Base-by-base conservation (phyloP, 2,113 vertebrate species). In the Silurus meridionalis region DNA sequence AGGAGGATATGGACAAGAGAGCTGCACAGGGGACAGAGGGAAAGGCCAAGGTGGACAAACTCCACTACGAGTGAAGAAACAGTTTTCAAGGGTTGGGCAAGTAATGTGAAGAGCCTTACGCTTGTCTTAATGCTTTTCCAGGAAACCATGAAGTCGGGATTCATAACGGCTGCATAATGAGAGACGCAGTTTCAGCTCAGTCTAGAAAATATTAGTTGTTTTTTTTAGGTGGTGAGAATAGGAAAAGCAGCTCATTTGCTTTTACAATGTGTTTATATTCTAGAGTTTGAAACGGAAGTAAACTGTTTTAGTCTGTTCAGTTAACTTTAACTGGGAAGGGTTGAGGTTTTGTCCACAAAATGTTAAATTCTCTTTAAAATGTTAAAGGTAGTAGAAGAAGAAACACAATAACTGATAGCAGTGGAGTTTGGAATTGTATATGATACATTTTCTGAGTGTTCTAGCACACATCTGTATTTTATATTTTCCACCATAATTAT, bases 71-170 rank as follows among this genome's bases (percentile, higher is more conserved):
- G 21, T 84, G 82, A 86, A 19, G 82, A 77, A 89, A 28, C 69
- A 21, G 80, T 60, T 15, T 50, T 50, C 63, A 80, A 66, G 86
- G 74, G 80, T 87, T 71, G 64, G 86, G 88, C 85, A 87, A 85
- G 88, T 89, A 85, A 85, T 63, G 25, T 72, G 78, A 53, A 66
- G 25, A 71, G 53, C 63, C 63, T 50, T 81, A 28, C 55, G 52
- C 19, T 71, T 60, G 37, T 71, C 61, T 60, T 67, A 83, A 79
- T 17, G 23, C 4, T 28, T 23, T 55, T 78, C 74, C 82, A 80
- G 75, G 55, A 50, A 79, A 74, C 52, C 14, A 50, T 19, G 63
- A 74, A 74, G 69, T 66, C 6, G 10, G 37, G 78, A 82, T 23
- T 66, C 46, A 57, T 66, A 71, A 53, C 48, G n/a, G 60, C 80